These are phyloP conservation scores for Tyto alba DNA, from an alignment of 2,113 vertebrate genomes.

Conservation along the genomic window DNA sequence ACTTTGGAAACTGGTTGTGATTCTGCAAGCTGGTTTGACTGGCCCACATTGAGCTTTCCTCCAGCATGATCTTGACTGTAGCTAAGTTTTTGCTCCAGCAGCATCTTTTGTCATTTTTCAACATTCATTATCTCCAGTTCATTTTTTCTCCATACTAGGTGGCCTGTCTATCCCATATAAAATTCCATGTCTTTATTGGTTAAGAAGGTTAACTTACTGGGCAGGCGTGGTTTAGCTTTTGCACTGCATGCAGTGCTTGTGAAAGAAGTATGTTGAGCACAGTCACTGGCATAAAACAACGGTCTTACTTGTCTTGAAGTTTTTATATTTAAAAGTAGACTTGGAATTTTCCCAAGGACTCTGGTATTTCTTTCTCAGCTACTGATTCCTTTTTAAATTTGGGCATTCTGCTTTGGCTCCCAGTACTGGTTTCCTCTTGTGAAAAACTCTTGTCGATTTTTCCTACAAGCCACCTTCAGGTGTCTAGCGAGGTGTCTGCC, in stretches of 20 bases:
- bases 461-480: not conserved
- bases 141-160: not conserved
- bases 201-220: not conserved
- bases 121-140: not conserved
- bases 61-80: not conserved
- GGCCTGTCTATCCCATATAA: not conserved
- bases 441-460: not conserved
- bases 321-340: not conserved
- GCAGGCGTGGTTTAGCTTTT: not conserved
- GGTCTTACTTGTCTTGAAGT: not conserved
- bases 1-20: not conserved
- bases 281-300: not conserved
- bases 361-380: not conserved
- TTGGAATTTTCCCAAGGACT: not conserved
- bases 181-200: not conserved
- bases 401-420: not conserved
- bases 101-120: not conserved
- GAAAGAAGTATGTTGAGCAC: not conserved
- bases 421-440: not conserved
- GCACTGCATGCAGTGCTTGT: not conserved
- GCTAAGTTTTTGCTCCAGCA: not conserved
- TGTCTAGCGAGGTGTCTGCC: not conserved
- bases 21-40: slow-evolving; percentile 42
- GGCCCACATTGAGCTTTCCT: not conserved
- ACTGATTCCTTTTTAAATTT: not conserved